These are phyloP conservation scores for Malacoraja senta DNA, from an alignment of 2,797 vertebrate species.

Conservation along the genomic window DNA sequence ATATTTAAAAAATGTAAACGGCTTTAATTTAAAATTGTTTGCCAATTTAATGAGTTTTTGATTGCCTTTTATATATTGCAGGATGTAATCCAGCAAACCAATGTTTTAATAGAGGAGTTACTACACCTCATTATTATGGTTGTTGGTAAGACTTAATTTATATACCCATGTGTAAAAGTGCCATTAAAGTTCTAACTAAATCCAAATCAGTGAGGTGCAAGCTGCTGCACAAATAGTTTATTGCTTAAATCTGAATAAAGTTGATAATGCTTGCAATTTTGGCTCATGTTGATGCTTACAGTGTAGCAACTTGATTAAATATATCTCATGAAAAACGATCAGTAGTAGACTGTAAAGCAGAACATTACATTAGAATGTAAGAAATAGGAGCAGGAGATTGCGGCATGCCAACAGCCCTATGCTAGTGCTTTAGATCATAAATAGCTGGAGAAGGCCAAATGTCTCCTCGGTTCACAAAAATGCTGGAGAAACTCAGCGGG, in stretches of 20 bases:
- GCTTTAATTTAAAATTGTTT: not conserved
- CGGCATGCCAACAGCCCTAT: too few species aligned
- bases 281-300: not conserved
- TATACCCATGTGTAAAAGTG: not conserved
- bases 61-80: constrained; percentile 50
- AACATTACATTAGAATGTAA: too few species aligned
- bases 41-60: not conserved
- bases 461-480: too few species aligned
- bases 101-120: constrained; percentile 90
- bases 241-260: not conserved
- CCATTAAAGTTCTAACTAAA: not conserved
- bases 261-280: not conserved
- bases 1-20: not conserved
- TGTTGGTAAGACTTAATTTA: constrained; percentile 61
- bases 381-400: too few species aligned
- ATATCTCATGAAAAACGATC: not conserved
- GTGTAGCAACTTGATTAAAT: not conserved
- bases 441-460: too few species aligned
- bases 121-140: constrained; percentile 83
- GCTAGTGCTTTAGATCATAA: too few species aligned
- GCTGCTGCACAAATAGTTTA: not conserved
- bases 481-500: too few species aligned
- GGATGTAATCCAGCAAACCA: constrained; percentile 84
- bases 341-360: too few species aligned
- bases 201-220: not conserved